Conservation (phyloP, 2,797 vertebrate genomes). For the Denticeps clupeoides region DNA sequence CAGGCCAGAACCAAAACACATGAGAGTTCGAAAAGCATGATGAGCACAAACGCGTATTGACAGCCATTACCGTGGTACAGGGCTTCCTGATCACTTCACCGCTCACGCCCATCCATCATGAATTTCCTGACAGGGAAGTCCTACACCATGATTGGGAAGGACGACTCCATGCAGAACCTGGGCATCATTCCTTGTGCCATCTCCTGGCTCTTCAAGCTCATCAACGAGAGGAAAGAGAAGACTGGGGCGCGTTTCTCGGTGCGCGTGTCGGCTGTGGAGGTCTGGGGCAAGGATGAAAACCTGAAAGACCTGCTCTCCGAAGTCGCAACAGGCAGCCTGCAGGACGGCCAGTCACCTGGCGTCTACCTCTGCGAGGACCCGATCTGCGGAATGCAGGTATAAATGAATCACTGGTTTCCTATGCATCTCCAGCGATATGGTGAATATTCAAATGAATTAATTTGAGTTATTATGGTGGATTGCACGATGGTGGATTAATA, state of each 20-base stretch:
- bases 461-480: not conserved
- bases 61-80: no score
- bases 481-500: not conserved
- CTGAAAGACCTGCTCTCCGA: constrained; percentile 88
- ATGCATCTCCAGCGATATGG: no score
- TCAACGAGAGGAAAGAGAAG: constrained; percentile 93
- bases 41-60: no score
- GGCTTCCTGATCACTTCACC: no score
- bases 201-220: constrained; percentile 96
- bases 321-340: constrained; percentile 88
- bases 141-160: constrained; percentile 92
- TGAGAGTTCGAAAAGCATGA: no score
- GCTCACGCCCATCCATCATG: no score
- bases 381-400: constrained; percentile 98
- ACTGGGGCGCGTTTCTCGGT: constrained; percentile 93
- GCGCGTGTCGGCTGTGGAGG: constrained; percentile 90
- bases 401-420: no score
- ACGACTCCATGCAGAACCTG: constrained; percentile 88
- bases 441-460: not conserved
- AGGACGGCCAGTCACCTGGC: constrained; percentile 93
- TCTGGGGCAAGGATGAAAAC: constrained; percentile 94
- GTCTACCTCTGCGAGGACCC: constrained; percentile 97
- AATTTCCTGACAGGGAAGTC: constrained; percentile 73
- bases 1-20: no score
- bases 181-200: constrained; percentile 96